Conservation (phyloP, 2,113 vertebrate species). For the Oncorhynchus keta region DNA sequence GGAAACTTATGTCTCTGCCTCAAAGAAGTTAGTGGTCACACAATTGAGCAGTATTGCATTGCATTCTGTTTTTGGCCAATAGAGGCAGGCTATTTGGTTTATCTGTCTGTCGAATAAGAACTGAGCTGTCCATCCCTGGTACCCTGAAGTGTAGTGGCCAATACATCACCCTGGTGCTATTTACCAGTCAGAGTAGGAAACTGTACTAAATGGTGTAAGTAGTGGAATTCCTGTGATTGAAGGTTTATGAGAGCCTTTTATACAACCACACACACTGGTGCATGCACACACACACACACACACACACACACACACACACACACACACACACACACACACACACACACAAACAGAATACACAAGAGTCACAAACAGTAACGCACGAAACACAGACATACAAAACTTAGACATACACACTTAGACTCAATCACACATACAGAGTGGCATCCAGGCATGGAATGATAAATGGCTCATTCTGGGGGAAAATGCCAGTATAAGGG, state of each 20-base stretch:
- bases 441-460: neutral
- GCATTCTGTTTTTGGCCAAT: neutral
- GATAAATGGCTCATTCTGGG: slow-evolving; percentile 13
- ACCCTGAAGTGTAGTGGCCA: slow-evolving; percentile 34
- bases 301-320: neutral
- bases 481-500: neutral
- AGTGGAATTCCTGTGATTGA: slow-evolving; percentile 10
- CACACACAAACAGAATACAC: no score
- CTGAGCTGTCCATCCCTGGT: slow-evolving; percentile 6
- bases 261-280: slow-evolving; percentile 3
- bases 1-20: no score
- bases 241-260: slow-evolving; percentile 12
- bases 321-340: neutral
- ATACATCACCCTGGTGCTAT: slow-evolving; percentile 26
- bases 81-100: neutral
- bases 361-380: neutral
- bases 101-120: neutral
- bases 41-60: neutral
- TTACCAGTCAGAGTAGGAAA: slow-evolving; percentile 1
- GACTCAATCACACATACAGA: neutral
- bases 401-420: neutral
- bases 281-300: no score
- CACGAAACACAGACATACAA: neutral
- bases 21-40: neutral
- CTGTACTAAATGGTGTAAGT: slow-evolving; percentile 13